phyloP scores from a whole-genome alignment of 2,888 invertebrate species.

The Timandra comae region DNA sequence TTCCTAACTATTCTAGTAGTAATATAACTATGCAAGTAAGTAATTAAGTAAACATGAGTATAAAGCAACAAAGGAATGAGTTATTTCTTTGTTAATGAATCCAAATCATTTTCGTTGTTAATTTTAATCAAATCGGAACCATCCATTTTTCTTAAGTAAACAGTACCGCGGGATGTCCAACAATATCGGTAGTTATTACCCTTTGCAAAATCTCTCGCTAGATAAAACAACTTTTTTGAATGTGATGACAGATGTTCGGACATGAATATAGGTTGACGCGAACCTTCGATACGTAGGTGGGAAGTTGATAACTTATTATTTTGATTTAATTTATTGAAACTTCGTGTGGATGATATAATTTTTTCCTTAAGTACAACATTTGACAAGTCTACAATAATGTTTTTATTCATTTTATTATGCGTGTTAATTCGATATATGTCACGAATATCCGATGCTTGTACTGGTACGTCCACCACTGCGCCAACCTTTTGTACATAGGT shows the following conservation, averaged over 20 bases:
- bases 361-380: neutral
- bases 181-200: neutral
- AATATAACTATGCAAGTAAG: too few species aligned
- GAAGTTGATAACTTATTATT: neutral
- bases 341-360: neutral
- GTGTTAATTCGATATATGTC: constrained; percentile 3
- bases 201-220: neutral
- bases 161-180: neutral
- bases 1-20: too few species aligned
- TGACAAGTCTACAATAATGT: constrained; percentile 1
- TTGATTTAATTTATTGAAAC: constrained; percentile 2
- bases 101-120: too few species aligned
- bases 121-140: too few species aligned
- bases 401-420: neutral
- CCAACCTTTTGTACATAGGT: constrained; percentile 1
- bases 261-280: neutral
- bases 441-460: neutral
- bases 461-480: neutral
- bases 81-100: too few species aligned
- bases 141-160: constrained; percentile 1
- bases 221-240: neutral
- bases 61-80: too few species aligned
- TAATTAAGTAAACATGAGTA: too few species aligned
- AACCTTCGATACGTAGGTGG: neutral
- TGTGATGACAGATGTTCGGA: constrained; percentile 1